Base-by-base conservation (phyloP, 2,797 vertebrate genomes). In the Tapirus indicus region DNA sequence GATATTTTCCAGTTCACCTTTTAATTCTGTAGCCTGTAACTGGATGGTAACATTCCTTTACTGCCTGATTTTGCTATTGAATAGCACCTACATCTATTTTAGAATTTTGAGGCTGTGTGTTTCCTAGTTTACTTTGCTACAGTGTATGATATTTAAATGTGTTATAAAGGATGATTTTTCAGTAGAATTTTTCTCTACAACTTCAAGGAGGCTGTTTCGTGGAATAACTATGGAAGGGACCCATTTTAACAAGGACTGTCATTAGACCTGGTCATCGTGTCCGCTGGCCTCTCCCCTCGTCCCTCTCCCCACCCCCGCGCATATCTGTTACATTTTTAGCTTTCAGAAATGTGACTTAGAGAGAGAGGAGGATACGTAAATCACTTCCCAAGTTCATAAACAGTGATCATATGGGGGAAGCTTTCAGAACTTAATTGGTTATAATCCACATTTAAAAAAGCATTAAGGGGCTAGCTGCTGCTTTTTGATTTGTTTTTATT, bases 281-380 rank as follows among this genome's bases (percentile, higher is more conserved):
- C 54, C 66, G 5, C n/a, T 0, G 27, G 16, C 32, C 29, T 12
- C 12, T 62, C 4, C 14, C 6, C 7, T 4, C 3, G 0, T 6
- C 13, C 41, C 23, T 11, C 7, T 20, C 4, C 1, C 2, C 8
- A 7, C 21, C 20, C 3, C 1, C 41, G 11, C 12, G 41, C 16
- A 0, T 17, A 2, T 11, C 13, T 56, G 25, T 49, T 18, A 47
- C 3, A 5, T 54, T 2, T 88, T 44, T 41, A 66, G 27, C 71
- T 32, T 69, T 69, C 20, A 52, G 77, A 12, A 7, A 9, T 68
- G 60, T 87, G 79, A 56, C 54, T 58, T 44, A 1, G 60, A n/a
- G 44, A 74, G 62, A 13, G 27, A 74, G 14, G 9, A 69, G n/a
- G 21, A 18, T 44, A 29, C 66, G 56, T 11, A 16, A 23, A 54